These are phyloP conservation scores for Lagodon rhomboides DNA, from an alignment of 2,797 vertebrate genomes.

Conservation along the genomic window DNA sequence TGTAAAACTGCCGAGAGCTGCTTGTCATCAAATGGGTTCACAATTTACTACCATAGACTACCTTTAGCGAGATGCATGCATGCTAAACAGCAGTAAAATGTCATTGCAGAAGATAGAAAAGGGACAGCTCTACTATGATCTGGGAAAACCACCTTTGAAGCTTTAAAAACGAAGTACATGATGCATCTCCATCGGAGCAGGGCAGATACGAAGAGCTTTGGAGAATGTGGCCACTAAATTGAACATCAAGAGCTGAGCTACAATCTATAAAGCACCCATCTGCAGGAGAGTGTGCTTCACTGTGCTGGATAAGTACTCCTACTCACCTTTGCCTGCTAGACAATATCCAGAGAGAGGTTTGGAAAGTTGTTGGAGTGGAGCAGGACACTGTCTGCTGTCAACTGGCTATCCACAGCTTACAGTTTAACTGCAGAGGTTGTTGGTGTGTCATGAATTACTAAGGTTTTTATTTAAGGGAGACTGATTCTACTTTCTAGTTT, in stretches of 20 bases:
- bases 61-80: constrained; percentile 15
- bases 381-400: constrained; percentile 7
- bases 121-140: not conserved
- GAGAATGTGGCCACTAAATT: constrained; percentile 45
- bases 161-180: constrained; percentile 7
- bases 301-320: constrained; percentile 36
- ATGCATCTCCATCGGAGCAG: constrained; percentile 14
- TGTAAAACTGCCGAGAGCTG: constrained; percentile 44
- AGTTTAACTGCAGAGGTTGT: not conserved
- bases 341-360: constrained; percentile 31
- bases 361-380: constrained; percentile 28
- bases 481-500: constrained; percentile 2
- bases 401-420: not conserved
- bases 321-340: constrained; percentile 36
- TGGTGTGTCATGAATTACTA: constrained; percentile 15
- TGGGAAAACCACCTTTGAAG: constrained; percentile 3
- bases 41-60: constrained; percentile 11
- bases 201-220: constrained; percentile 30
- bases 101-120: not conserved
- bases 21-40: constrained; percentile 20
- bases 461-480: not conserved
- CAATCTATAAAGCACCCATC: constrained; percentile 46
- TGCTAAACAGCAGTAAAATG: constrained; percentile 23
- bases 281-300: constrained; percentile 53
- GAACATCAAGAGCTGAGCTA: constrained; percentile 40